Base-by-base conservation (phyloP, 2,888 invertebrate species). In the Drosophila yooni region DNA sequence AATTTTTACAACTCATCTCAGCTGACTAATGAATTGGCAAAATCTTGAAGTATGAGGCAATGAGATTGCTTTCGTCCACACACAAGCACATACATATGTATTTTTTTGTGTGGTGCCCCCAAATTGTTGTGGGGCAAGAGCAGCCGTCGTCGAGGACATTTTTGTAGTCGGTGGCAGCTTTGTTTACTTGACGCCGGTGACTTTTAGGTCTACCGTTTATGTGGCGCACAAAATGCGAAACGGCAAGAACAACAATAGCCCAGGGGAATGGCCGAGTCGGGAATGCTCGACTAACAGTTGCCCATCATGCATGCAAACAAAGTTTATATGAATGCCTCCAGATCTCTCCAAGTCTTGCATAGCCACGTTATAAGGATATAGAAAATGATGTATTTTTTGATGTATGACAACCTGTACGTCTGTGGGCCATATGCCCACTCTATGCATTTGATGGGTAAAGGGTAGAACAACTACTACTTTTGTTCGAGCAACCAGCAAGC, bases 141-240 rank as follows among this genome's bases (percentile, higher is more conserved):
- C 72, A 71, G 68, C 76, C 66, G 70, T 66, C 53, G 66, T 43
- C 77, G 25, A 66, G 60, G 53, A 58, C 48, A 74, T 67, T 69
- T 68, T 69, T 56, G 54, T 69, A 69, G 70, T 68, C 40, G 68
- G 29, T 56, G 70, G 69, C 69, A 56, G 68, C 68, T 36, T 57
- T 88, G 83, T 88, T 88, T 83, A 83, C 78, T 75, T 72, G 83
- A 79, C 72, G 75, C 84, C 81, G 83, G 76, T 80, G 76, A 83
- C 81, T 82, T 88, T 82, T 69, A 52, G 83, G 80, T 70, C 77
- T 75, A 70, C 70, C 86, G 85, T 74, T 79, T 85, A 79, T 88
- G 74, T 75, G 80, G 75, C 62, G 65, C 81, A 84, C 77, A 76
- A 85, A 82, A 88, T 88, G 63, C 63, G 50, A 62, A 69, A 54